Conservation (phyloP, 2,888 invertebrate genomes). For the Trichacis sp. region DNA sequence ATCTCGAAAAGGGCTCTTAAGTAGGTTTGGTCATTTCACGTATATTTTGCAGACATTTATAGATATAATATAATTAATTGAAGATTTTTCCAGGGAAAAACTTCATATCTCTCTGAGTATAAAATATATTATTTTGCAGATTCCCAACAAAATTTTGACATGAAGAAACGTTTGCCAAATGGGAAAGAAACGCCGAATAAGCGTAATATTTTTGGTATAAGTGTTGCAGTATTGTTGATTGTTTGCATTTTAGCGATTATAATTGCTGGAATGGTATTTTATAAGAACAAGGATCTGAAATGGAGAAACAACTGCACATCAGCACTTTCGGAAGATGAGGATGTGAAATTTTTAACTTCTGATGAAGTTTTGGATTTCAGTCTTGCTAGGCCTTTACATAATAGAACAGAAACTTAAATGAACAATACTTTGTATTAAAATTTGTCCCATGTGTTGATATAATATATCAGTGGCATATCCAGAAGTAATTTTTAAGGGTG, state of each 20-base stretch:
- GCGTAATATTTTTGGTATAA: conserved; percentile 49
- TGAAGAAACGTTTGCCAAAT: conserved; percentile 19
- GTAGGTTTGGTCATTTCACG: too few relatives aligned
- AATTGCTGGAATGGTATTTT: conserved; percentile 35
- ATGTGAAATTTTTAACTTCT: conserved; percentile 72
- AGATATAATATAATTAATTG: too few relatives aligned
- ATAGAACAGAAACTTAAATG: conserved; percentile 48
- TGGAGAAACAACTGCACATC: conserved; percentile 55
- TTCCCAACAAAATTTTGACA: conserved; percentile 19
- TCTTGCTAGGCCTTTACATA: conserved; percentile 63
- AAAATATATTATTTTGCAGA: conserved; percentile 7
- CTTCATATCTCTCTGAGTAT: conserved; percentile 17
- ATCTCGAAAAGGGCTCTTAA: too few relatives aligned
- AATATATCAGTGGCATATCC: too few relatives aligned
- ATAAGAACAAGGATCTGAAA: conserved; percentile 48
- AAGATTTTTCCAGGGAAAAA: too few relatives aligned
- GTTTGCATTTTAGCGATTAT: conserved; percentile 46
- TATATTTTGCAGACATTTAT: too few relatives aligned
- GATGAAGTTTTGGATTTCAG: conserved; percentile 72
- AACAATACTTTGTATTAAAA: too few relatives aligned
- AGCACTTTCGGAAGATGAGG: conserved; percentile 70
- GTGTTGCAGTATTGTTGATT: conserved; percentile 52
- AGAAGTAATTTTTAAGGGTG: too few relatives aligned
- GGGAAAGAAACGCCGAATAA: conserved; percentile 22
- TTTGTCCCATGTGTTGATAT: too few relatives aligned